A percentile compares a stretch with the other conserved stretches of the same genome.
Conservation (phyloP, 2,888 invertebrate genomes). For the Sinotaia quadrata region DNA sequence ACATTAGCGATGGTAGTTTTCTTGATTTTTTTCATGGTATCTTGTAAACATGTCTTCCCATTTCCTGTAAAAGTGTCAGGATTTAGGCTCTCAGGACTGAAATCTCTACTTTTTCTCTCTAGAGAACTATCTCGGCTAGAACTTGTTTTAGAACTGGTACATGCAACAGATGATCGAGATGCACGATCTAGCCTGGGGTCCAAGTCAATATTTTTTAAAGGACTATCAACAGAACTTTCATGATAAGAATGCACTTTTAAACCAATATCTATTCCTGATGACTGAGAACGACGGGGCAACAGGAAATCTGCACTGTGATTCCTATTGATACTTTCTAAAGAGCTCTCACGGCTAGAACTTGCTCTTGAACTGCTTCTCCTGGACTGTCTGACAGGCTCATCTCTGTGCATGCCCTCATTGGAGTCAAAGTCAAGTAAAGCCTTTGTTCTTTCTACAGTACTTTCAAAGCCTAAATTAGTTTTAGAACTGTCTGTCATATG, state of each 20-base stretch:
- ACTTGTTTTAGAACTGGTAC: conserved; percentile 4
- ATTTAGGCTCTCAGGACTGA: background rate
- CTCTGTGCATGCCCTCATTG: too few relatives aligned
- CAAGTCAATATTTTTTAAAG: too few relatives aligned
- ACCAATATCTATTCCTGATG: too few relatives aligned
- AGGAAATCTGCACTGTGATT: background rate
- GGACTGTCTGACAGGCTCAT: background rate
- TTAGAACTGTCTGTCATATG: background rate
- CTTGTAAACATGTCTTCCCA: too few relatives aligned
- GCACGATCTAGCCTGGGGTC: background rate
- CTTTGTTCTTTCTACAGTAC: background rate
- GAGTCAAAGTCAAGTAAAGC: too few relatives aligned
- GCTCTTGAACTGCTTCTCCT: background rate
- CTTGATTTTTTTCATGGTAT: too few relatives aligned
- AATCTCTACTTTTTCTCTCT: background rate
- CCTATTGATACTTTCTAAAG: background rate
- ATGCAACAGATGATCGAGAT: background rate
- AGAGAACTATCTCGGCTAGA: conserved; percentile 20
- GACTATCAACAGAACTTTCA: too few relatives aligned
- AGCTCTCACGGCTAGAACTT: conserved; percentile 18
- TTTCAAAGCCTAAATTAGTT: background rate
- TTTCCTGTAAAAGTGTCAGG: too few relatives aligned
- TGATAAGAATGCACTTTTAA: background rate
- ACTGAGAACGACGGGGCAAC: too few relatives aligned
- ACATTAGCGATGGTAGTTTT: background rate